Evolutionary conservation across 2,113 vertebrate species (phyloP).

Genomic region (Heptranchias perlo): DNA sequence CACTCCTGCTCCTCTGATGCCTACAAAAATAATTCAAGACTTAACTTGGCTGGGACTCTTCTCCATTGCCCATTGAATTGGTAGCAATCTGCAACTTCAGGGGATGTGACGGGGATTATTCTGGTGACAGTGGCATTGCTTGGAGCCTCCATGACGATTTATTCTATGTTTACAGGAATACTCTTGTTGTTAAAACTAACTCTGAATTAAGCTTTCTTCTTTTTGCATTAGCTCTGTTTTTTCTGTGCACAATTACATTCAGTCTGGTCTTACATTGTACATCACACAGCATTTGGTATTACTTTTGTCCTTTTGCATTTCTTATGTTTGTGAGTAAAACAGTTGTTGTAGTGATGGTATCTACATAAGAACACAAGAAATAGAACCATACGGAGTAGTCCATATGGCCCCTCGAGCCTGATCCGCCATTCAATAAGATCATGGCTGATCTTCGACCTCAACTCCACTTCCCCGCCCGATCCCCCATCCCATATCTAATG

Average conservation of each 20-base stretch:
- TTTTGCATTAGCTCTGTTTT: neutral
- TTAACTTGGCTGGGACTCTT: neutral
- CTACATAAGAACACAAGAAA: too few relatives aligned
- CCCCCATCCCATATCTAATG: too few relatives aligned
- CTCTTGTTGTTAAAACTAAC: neutral
- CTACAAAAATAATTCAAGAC: neutral
- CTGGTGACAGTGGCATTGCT: neutral
- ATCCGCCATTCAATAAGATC: too few relatives aligned
- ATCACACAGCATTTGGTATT: neutral
- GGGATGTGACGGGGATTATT: neutral
- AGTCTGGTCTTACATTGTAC: neutral
- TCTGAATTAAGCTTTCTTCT: neutral
- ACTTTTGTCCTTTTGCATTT: too few relatives aligned
- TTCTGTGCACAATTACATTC: neutral
- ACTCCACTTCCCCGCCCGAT: too few relatives aligned
- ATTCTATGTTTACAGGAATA: neutral
- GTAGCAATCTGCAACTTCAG: neutral
- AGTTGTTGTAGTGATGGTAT: too few relatives aligned
- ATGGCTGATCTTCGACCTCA: too few relatives aligned
- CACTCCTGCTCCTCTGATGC: neutral
- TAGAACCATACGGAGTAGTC: too few relatives aligned
- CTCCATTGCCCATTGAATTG: neutral
- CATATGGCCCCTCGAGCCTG: too few relatives aligned
- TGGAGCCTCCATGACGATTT: neutral
- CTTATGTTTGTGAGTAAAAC: too few relatives aligned